These are phyloP conservation scores for Holacanthella duospinosa DNA, from an alignment of 2,888 invertebrate genomes.

Conservation along the genomic window DNA sequence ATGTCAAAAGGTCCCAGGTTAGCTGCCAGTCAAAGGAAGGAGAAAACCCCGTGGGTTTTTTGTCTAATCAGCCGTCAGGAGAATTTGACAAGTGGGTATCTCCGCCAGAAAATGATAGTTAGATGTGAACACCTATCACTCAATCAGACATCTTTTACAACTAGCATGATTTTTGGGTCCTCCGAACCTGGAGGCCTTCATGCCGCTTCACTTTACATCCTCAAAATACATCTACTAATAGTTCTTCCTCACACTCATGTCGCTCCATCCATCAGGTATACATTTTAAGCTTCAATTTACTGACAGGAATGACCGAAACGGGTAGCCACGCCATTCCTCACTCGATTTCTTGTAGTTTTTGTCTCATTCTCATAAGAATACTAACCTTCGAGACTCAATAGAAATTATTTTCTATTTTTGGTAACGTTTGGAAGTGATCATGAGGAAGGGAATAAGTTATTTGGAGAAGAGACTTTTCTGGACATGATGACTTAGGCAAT, in stretches of 20 bases:
- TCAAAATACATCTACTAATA: background rate
- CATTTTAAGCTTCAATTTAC: too few species aligned
- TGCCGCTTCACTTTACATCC: background rate
- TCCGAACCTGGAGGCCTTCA: background rate
- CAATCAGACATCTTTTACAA: slow-evolving; percentile 5
- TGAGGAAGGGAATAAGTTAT: too few species aligned
- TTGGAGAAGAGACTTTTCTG: too few species aligned
- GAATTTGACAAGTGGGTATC: slow-evolving; percentile 37
- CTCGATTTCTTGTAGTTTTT: too few species aligned
- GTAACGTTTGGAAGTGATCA: too few species aligned
- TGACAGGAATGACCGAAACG: too few species aligned
- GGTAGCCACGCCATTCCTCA: too few species aligned
- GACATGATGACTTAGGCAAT: too few species aligned
- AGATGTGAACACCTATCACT: slow-evolving; percentile 9
- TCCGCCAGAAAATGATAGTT: slow-evolving; percentile 14
- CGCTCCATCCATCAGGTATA: too few species aligned
- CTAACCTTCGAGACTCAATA: too few species aligned
- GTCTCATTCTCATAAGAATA: too few species aligned
- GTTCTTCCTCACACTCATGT: background rate
- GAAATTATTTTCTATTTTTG: too few species aligned
- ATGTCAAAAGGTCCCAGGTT: slow-evolving; percentile 38
- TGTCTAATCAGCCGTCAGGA: slow-evolving; percentile 38
- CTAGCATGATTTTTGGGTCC: background rate
- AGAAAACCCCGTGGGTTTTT: slow-evolving; percentile 37
- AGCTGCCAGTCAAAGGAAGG: slow-evolving; percentile 37